Conservation (phyloP, 2,797 vertebrate genomes). For the Arvicola amphibius region DNA sequence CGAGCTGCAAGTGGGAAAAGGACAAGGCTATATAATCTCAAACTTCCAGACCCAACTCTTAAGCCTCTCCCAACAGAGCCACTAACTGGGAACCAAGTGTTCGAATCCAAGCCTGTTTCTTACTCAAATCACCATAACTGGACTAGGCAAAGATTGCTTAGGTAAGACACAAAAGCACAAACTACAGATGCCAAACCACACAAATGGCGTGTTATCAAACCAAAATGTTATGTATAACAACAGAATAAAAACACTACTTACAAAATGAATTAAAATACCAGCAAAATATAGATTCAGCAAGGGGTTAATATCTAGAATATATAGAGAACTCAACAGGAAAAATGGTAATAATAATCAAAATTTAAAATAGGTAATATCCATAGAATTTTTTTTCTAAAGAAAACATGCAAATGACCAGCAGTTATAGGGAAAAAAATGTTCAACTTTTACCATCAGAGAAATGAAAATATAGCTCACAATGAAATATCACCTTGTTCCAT, state of each 20-base stretch:
- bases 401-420: neutral
- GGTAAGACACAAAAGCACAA: neutral
- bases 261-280: neutral
- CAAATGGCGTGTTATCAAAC: neutral
- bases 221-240: neutral
- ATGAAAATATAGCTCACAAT: neutral
- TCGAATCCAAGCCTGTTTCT: neutral
- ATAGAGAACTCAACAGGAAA: neutral
- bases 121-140: neutral
- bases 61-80: neutral
- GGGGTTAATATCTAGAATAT: neutral
- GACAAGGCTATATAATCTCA: neutral
- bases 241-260: neutral
- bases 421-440: neutral
- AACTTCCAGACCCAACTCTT: neutral
- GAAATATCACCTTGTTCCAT: neutral
- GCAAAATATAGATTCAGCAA: neutral
- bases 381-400: neutral
- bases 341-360: neutral
- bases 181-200: neutral
- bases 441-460: neutral
- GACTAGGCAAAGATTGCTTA: neutral
- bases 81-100: neutral
- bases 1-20: neutral
- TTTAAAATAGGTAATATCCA: neutral